Conservation (phyloP, 2,797 vertebrate species). For the Morus bassanus region DNA sequence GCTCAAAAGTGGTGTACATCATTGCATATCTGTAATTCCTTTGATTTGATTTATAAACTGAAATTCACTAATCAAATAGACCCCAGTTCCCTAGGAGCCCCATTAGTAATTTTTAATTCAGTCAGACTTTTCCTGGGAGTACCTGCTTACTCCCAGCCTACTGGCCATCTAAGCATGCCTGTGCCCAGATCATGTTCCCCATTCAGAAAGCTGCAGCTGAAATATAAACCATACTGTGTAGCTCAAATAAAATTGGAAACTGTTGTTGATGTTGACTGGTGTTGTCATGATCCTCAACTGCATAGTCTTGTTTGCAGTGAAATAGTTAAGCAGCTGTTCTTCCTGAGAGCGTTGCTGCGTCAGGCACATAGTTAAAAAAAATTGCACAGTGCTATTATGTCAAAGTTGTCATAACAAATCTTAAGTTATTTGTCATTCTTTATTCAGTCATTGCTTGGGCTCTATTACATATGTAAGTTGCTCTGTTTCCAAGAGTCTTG, state of each 20-base stretch:
- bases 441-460: background rate
- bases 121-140: background rate
- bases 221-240: background rate
- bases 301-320: background rate
- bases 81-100: background rate
- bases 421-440: slow-evolving; percentile 14
- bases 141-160: background rate
- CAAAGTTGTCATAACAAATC: slow-evolving; percentile 36
- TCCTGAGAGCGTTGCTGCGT: background rate
- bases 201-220: background rate
- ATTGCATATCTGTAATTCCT: background rate
- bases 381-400: background rate
- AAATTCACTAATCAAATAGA: background rate
- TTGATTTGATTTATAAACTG: background rate
- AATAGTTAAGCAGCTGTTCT: background rate
- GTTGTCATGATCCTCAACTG: background rate
- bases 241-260: background rate
- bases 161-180: background rate
- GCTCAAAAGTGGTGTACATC: background rate
- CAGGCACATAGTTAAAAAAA: background rate
- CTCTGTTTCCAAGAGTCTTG: slow-evolving; percentile 19
- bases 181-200: background rate
- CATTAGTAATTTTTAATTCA: background rate
- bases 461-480: background rate
- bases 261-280: background rate